Percentiles rank a stretch among this genome's conserved stretches.
Conservation (phyloP, 2,888 invertebrate genomes). For the Xanthia icteritia region DNA sequence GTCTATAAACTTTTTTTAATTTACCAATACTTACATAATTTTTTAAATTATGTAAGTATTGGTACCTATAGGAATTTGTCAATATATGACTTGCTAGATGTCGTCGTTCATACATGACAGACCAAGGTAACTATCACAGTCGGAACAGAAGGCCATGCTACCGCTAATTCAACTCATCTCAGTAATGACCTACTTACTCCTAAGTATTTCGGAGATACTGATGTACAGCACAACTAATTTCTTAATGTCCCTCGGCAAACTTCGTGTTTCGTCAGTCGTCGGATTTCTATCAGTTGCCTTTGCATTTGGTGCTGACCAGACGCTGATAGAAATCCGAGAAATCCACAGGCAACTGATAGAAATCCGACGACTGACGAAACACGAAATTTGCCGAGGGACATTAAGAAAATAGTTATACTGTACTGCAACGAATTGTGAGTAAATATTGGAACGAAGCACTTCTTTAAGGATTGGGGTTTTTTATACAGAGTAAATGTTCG, state of each 20-base stretch:
- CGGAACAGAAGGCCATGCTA: constrained; percentile 41
- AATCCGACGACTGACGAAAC: too few species aligned
- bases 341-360: too few species aligned
- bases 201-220: constrained; percentile 33
- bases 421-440: constrained; percentile 10
- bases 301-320: too few species aligned
- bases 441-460: constrained; percentile 28
- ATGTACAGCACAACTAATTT: neutral
- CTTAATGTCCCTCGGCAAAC: too few species aligned
- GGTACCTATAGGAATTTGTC: constrained; percentile 19
- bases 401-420: too few species aligned
- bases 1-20: too few species aligned
- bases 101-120: constrained; percentile 18
- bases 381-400: too few species aligned
- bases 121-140: constrained; percentile 53
- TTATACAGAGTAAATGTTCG: neutral
- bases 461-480: neutral
- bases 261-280: too few species aligned
- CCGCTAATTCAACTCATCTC: constrained; percentile 54
- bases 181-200: constrained; percentile 51
- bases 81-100: constrained; percentile 31
- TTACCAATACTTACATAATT: too few species aligned
- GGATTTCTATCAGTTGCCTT: too few species aligned
- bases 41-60: too few species aligned
- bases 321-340: too few species aligned